phyloP scores from a whole-genome alignment of 2,113 vertebrate species.

The Anseranas semipalmata region DNA sequence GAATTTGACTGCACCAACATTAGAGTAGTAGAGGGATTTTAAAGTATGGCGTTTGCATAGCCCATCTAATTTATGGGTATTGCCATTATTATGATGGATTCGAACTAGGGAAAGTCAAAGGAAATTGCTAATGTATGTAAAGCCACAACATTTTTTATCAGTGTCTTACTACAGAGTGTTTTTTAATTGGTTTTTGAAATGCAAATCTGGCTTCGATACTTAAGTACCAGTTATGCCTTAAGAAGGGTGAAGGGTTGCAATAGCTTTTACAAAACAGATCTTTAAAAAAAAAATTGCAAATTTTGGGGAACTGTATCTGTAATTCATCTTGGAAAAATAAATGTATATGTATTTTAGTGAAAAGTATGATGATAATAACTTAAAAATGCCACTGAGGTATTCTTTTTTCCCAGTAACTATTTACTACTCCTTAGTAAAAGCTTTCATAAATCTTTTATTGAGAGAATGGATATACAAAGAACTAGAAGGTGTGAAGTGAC shows the following conservation, averaged over 20 bases:
- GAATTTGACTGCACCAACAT: too few relatives aligned
- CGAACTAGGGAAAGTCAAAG: background rate
- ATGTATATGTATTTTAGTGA: background rate
- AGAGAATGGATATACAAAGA: background rate
- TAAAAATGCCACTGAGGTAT: background rate
- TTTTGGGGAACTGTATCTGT: background rate
- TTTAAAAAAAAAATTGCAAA: background rate
- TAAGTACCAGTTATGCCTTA: background rate
- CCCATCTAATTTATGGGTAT: rapidly evolving
- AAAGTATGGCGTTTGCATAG: background rate
- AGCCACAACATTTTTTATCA: constrained; percentile 2
- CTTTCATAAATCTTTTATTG: background rate
- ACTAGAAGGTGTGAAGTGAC: background rate
- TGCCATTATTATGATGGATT: background rate
- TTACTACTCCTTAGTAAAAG: background rate
- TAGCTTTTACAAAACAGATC: background rate
- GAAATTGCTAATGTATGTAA: constrained; percentile 19
- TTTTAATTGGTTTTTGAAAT: constrained; percentile 48
- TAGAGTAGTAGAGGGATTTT: background rate
- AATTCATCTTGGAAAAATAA: background rate
- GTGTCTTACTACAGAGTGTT: background rate
- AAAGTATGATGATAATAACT: background rate
- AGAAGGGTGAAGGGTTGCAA: background rate
- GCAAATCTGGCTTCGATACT: constrained; percentile 39
- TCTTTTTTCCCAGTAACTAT: background rate